These are phyloP conservation scores for Holothuria leucospilota DNA, from an alignment of 53 echinoderm and acorn worm species.

Conservation along the genomic window DNA sequence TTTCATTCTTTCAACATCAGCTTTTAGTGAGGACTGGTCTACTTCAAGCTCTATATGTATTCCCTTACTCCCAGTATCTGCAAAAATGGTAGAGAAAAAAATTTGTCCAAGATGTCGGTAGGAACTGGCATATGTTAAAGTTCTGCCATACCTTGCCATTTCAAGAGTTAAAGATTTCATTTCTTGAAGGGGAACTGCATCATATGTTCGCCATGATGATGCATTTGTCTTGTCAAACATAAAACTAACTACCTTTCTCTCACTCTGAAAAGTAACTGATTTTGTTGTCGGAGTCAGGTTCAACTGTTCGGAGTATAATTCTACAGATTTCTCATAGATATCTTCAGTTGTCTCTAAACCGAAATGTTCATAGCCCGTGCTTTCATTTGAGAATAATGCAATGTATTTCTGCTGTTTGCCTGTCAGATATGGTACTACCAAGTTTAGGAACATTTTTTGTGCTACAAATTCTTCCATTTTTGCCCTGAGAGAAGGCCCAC, in stretches of 20 bases:
- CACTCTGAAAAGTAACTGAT: constrained; percentile 66
- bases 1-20: background rate
- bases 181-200: constrained; percentile 66
- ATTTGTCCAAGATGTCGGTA: constrained; percentile 63
- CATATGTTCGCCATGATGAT: constrained; percentile 76
- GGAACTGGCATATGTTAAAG: constrained; percentile 77
- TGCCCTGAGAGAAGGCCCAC: background rate
- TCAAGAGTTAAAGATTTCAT: constrained; percentile 67
- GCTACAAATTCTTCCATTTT: background rate
- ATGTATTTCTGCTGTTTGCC: constrained; percentile 60
- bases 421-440: constrained; percentile 3
- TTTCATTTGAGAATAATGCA: constrained; percentile 56
- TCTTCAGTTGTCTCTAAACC: constrained; percentile 52
- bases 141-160: constrained; percentile 74
- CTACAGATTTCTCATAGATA: constrained; percentile 40
- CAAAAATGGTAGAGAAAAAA: constrained; percentile 86
- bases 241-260: constrained; percentile 67
- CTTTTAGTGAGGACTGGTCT: constrained; percentile 9
- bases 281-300: constrained; percentile 69
- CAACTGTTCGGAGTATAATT: constrained; percentile 39
- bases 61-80: constrained; percentile 34
- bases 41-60: constrained; percentile 48
- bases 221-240: constrained; percentile 64
- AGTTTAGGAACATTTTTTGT: background rate
- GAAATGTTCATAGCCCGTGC: constrained; percentile 25